Conservation (phyloP, 2,113 vertebrate species). For the Colinus virginianus region DNA sequence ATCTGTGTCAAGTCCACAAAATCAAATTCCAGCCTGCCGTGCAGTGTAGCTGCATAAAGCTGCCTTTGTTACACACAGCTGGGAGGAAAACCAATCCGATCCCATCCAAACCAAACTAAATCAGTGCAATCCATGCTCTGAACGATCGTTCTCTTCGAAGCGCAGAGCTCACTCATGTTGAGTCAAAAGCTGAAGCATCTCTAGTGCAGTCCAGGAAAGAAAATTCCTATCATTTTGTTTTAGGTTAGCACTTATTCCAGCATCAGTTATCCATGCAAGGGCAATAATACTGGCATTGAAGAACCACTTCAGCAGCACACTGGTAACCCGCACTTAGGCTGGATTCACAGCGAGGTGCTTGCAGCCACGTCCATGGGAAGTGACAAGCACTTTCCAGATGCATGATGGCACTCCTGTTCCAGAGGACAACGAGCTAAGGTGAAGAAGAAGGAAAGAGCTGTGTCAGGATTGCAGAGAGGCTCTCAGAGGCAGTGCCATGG, state of each 20-base stretch:
- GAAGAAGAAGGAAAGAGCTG: background rate
- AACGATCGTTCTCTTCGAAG: background rate
- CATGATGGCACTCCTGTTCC: too few species aligned
- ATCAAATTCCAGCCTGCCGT: conserved; percentile 1
- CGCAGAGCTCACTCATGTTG: background rate
- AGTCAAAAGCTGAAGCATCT: background rate
- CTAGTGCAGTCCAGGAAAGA: background rate
- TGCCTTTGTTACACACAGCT: background rate
- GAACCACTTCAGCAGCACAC: fast-evolving
- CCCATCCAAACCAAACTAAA: background rate
- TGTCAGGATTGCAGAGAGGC: background rate
- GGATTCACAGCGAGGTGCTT: fast-evolving
- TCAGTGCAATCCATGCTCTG: background rate
- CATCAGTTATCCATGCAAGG: background rate
- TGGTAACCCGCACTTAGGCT: background rate
- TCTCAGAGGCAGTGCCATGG: background rate
- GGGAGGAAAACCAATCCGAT: background rate
- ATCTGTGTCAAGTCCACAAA: conserved; percentile 9
- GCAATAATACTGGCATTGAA: background rate
- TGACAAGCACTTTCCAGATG: background rate
- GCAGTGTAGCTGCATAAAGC: fast-evolving
- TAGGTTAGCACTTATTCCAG: background rate
- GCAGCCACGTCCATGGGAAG: background rate
- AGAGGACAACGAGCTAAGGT: background rate
- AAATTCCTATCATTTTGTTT: background rate